A percentile compares a stretch with the other conserved stretches of the same genome.
phyloP scores from a whole-genome alignment of 2,888 invertebrate genomes.

The Melinaea menophilus region DNA sequence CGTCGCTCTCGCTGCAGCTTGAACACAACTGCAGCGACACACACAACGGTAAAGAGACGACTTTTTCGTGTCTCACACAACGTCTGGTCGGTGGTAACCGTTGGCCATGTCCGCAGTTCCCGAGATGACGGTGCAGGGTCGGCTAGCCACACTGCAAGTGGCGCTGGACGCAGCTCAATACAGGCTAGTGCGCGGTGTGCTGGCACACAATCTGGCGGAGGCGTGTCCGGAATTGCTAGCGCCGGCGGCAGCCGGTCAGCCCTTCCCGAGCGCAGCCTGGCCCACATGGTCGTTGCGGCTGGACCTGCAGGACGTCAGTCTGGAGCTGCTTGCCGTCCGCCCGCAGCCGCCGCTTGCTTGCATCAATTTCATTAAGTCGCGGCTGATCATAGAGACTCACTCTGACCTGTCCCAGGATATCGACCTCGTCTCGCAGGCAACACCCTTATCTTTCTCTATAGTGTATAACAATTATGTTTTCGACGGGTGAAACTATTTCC shows the following conservation, averaged over 20 bases:
- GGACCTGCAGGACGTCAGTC: constrained; percentile 90
- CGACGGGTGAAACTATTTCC: no score
- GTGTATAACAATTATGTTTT: no score
- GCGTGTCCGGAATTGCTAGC: constrained; percentile 61
- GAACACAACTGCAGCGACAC: constrained; percentile 87
- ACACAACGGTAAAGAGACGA: constrained; percentile 61
- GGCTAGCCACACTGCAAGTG: constrained; percentile 89
- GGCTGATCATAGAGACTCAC: constrained; percentile 89
- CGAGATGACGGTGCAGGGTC: constrained; percentile 90
- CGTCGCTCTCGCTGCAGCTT: constrained; percentile 86
- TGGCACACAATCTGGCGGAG: constrained; percentile 94
- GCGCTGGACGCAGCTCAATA: constrained; percentile 91
- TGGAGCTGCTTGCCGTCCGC: constrained; percentile 81
- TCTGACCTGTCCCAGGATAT: constrained; percentile 94
- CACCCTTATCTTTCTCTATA: neutral
- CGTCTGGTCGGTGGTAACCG: neutral
- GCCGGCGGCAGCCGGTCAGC: constrained; percentile 28
- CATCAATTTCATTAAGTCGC: constrained; percentile 94
- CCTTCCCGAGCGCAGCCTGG: constrained; percentile 67
- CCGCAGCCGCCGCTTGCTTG: constrained; percentile 83
- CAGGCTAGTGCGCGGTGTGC: constrained; percentile 89
- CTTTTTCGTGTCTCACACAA: neutral
- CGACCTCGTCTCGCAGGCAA: constrained; percentile 92
- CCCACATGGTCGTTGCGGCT: constrained; percentile 87
- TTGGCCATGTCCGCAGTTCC: constrained; percentile 73